These are phyloP conservation scores for Caenorhabditis wallacei DNA, from an alignment of 2,888 invertebrate genomes.

Conservation along the genomic window DNA sequence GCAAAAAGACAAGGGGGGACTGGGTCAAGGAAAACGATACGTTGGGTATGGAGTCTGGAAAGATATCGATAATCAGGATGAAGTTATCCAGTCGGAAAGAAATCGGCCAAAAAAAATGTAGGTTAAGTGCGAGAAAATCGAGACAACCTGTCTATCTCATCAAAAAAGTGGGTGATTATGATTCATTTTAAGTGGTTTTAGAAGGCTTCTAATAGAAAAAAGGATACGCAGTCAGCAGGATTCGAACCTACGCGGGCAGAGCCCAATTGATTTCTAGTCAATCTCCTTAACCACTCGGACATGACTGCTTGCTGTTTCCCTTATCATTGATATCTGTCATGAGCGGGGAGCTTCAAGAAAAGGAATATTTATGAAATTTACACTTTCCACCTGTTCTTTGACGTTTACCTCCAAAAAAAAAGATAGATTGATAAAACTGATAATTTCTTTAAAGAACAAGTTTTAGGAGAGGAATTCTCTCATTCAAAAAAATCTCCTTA, in stretches of 20 bases:
- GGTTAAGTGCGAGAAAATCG: too few species aligned
- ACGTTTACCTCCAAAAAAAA: too few species aligned
- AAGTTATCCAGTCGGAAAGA: neutral
- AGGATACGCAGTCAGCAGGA: constrained; percentile 79
- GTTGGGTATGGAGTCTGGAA: constrained; percentile 2
- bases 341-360: too few species aligned
- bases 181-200: neutral
- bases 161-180: neutral
- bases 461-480: too few species aligned
- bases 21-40: constrained; percentile 24
- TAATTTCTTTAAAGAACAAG: too few species aligned
- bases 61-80: neutral
- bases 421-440: too few species aligned
- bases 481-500: too few species aligned
- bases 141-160: too few species aligned
- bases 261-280: constrained; percentile 83
- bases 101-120: too few species aligned
- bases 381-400: too few species aligned
- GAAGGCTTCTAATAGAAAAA: neutral
- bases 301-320: constrained; percentile 75
- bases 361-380: too few species aligned
- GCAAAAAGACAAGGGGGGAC: neutral
- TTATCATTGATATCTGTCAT: too few species aligned
- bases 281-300: constrained; percentile 83
- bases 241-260: constrained; percentile 83